Conservation (phyloP, 2,888 invertebrate genomes). For the Apocheima hispidaria region DNA sequence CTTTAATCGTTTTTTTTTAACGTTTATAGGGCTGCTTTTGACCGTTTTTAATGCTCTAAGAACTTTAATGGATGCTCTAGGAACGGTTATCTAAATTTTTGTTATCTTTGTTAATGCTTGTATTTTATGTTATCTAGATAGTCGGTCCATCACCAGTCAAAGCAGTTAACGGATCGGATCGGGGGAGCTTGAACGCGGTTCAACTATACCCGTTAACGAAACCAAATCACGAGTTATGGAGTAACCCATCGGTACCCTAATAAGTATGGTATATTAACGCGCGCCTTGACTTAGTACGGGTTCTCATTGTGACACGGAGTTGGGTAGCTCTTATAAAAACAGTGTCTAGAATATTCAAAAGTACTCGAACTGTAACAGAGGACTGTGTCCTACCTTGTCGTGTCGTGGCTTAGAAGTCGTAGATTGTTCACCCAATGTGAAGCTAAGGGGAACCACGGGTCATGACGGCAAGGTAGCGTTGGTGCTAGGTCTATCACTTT, state of each 20-base stretch:
- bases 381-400: too few species aligned
- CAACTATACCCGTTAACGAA: constrained; percentile 69
- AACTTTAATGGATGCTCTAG: background rate
- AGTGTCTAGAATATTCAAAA: too few species aligned
- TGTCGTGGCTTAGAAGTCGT: too few species aligned
- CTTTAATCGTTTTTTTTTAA: too few species aligned
- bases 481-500: too few species aligned
- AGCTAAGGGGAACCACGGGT: too few species aligned
- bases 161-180: constrained; percentile 34
- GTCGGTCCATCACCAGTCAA: constrained; percentile 24
- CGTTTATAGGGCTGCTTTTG: too few species aligned
- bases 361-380: too few species aligned
- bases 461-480: too few species aligned
- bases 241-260: constrained; percentile 66
- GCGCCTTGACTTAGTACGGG: constrained; percentile 45
- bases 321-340: too few species aligned
- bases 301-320: constrained; percentile 56
- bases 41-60: too few species aligned
- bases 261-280: constrained; percentile 67
- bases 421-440: too few species aligned
- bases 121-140: background rate
- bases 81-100: background rate
- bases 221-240: constrained; percentile 78
- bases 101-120: background rate
- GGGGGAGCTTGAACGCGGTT: constrained; percentile 46